Conservation (phyloP, 2,888 invertebrate species). For the Leptogaster cylindrica region DNA sequence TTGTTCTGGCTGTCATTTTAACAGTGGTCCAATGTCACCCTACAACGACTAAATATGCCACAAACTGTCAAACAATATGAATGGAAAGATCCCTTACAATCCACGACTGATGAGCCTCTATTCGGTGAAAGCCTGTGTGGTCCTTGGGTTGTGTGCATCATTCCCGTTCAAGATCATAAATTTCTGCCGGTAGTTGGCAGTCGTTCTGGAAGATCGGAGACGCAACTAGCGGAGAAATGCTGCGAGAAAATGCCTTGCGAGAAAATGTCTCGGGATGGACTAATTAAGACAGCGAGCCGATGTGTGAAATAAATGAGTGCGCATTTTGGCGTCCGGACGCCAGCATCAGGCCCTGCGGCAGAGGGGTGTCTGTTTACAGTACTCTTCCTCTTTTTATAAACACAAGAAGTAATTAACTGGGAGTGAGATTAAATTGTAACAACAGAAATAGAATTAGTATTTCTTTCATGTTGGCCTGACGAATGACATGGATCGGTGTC, state of each 20-base stretch:
- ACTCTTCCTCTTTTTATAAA: constrained; percentile 22
- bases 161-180: constrained; percentile 17
- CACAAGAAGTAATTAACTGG: constrained; percentile 33
- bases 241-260: constrained; percentile 8
- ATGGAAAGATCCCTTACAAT: constrained; percentile 38
- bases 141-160: constrained; percentile 9
- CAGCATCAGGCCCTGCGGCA: not conserved
- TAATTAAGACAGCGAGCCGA: constrained; percentile 45
- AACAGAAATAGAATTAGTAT: constrained; percentile 37
- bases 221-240: constrained; percentile 43
- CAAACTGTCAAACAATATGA: constrained; percentile 47
- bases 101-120: not conserved
- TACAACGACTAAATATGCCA: constrained; percentile 46
- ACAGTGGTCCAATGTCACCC: constrained; percentile 45
- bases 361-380: not conserved
- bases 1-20: constrained; percentile 45
- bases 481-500: constrained; percentile 5
- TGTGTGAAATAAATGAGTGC: constrained; percentile 34
- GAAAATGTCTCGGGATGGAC: constrained; percentile 32
- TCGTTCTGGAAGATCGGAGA: constrained; percentile 42
- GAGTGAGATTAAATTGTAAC: constrained; percentile 36
- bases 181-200: constrained; percentile 16
- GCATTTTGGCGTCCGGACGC: not conserved
- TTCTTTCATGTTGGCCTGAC: constrained; percentile 2
- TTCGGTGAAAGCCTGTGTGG: constrained; percentile 39